These are phyloP conservation scores for Arizona elegans DNA, from an alignment of 2,113 vertebrate species.

Conservation along the genomic window DNA sequence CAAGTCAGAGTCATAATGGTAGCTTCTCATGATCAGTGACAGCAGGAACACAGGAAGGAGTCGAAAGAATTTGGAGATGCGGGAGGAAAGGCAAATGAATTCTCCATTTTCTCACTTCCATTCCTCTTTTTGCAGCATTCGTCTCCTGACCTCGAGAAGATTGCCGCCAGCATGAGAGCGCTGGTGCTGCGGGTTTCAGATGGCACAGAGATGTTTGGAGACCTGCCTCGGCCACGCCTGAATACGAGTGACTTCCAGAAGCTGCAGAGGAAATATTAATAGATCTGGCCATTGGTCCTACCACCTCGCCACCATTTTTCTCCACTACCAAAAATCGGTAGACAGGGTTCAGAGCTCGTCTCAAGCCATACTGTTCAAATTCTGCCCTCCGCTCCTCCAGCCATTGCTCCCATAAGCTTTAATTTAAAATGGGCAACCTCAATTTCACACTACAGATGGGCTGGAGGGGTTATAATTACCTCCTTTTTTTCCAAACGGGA, in stretches of 20 bases:
- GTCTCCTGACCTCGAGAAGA: slow-evolving; percentile 86
- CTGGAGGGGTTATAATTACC: too few species aligned
- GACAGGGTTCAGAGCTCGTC: slow-evolving; percentile 17
- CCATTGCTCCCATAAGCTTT: slow-evolving; percentile 16
- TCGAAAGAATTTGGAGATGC: fast-evolving
- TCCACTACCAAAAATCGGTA: not conserved
- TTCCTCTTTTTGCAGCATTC: slow-evolving; percentile 67
- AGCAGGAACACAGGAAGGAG: not conserved
- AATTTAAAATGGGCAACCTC: slow-evolving; percentile 19
- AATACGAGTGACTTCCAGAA: slow-evolving; percentile 88
- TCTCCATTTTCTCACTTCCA: fast-evolving
- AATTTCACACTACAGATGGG: slow-evolving; percentile 6
- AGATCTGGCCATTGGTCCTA: not conserved
- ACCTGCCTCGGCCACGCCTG: slow-evolving; percentile 85
- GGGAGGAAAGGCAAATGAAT: fast-evolving
- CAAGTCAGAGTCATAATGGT: not conserved
- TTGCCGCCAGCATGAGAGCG: slow-evolving; percentile 89
- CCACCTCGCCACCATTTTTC: not conserved
- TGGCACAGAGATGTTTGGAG: slow-evolving; percentile 88
- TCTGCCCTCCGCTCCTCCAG: not conserved
- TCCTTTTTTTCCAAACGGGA: not conserved
- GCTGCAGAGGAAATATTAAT: slow-evolving; percentile 68
- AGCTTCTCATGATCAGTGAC: not conserved
- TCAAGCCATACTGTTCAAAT: slow-evolving; percentile 12
- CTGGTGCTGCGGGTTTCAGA: slow-evolving; percentile 83